Conservation (phyloP, 1,140 invertebrate genomes). For the Drosophila lacertosa region DNA sequence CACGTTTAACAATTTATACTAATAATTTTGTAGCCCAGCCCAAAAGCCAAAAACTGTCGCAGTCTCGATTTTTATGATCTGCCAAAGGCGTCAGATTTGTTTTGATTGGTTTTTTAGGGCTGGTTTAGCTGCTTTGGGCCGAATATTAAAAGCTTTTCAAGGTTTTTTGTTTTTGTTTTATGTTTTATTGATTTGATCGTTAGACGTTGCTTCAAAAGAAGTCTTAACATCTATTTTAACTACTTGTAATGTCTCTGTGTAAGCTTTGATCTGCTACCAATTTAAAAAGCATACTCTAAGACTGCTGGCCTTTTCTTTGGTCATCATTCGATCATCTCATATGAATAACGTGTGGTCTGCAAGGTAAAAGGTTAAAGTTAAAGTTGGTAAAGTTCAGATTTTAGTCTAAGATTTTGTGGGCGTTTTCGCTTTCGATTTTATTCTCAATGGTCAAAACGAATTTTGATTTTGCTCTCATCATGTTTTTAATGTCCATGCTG, state of each 20-base stretch:
- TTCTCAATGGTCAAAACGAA: slow-evolving; percentile 19
- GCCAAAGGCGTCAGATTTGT: neutral
- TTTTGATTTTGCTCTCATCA: slow-evolving; percentile 31
- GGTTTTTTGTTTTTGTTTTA: slow-evolving; percentile 5
- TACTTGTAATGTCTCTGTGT: neutral
- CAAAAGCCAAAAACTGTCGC: slow-evolving; percentile 6
- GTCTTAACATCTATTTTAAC: neutral
- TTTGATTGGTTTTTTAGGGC: slow-evolving; percentile 12
- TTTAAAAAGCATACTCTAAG: too few relatives aligned
- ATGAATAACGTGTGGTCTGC: neutral
- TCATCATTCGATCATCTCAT: too few relatives aligned
- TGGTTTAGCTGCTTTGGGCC: slow-evolving; percentile 1
- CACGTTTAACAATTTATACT: slow-evolving; percentile 11
- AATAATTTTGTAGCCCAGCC: slow-evolving; percentile 8
- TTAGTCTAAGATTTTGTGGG: slow-evolving; percentile 16
- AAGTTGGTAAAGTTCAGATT: slow-evolving; percentile 7
- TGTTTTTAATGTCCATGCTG: slow-evolving; percentile 20
- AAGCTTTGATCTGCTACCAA: too few relatives aligned
- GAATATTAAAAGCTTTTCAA: slow-evolving; percentile 24
- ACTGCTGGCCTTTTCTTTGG: too few relatives aligned
- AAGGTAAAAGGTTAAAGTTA: slow-evolving; percentile 41
- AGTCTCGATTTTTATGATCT: slow-evolving; percentile 10
- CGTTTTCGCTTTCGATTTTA: slow-evolving; percentile 52
- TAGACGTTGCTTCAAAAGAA: neutral
- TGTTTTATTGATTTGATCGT: neutral